Evolutionary conservation across 1,140 invertebrate species (phyloP).

Genomic region (Contarinia nasturtii): DNA sequence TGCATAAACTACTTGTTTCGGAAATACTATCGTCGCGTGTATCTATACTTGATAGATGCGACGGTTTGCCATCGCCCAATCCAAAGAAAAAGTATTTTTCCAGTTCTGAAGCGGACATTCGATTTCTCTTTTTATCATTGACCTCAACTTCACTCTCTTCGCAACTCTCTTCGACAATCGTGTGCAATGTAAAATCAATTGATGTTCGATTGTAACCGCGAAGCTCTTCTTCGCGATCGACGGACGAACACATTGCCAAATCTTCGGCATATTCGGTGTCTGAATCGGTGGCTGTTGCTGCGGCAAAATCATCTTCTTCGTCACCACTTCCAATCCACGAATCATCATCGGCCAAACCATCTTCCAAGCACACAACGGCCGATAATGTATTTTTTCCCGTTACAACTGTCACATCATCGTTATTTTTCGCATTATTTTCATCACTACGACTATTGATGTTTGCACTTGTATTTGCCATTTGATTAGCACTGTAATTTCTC

Average conservation of each 20-base stretch:
- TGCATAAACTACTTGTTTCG: constrained; percentile 73
- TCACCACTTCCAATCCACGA: constrained; percentile 72
- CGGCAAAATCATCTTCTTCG: constrained; percentile 36
- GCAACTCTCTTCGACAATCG: constrained; percentile 84
- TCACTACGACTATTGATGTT: neutral
- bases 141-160: constrained; percentile 70
- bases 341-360: constrained; percentile 67
- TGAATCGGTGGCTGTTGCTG: constrained; percentile 32
- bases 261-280: constrained; percentile 28
- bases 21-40: constrained; percentile 51
- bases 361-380: constrained; percentile 55
- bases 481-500: neutral
- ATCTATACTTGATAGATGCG: constrained; percentile 24
- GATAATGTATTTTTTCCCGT: constrained; percentile 41
- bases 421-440: neutral
- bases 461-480: neutral
- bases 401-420: constrained; percentile 35
- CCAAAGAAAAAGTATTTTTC: constrained; percentile 85
- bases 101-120: constrained; percentile 57
- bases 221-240: constrained; percentile 59
- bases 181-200: constrained; percentile 79
- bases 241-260: constrained; percentile 28
- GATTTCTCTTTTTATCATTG: constrained; percentile 34
- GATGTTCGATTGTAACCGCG: constrained; percentile 57
- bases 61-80: constrained; percentile 45